Evolutionary conservation across 2,113 vertebrate genomes (phyloP), one percentile per base, ranked within the genome.

Genomic region (Seriola dumerili): DNA sequence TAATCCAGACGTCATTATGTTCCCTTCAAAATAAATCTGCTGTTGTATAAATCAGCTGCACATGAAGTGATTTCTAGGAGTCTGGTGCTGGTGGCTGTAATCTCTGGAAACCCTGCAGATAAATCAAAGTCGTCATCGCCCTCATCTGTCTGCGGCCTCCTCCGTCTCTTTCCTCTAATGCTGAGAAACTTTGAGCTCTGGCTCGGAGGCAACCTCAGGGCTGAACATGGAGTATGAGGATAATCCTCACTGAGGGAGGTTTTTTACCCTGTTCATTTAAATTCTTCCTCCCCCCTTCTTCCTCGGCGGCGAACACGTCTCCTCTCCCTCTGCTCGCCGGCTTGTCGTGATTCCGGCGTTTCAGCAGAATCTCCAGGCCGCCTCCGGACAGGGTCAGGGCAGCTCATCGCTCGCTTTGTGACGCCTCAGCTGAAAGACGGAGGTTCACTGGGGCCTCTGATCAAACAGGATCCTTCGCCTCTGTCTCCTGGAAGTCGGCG

Each of bases 331-430:
- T 29, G 32, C 14, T 36, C 34, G 16, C 23, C 19, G 36, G 29
- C 59, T 64, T 76, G 65, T 76, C 32, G 23, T 23, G 40, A 76
- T 70, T 86, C 29, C 4, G 69, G 40, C 55, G 50, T 67, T 83
- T 88, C 84, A 88, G 88, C 82, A 88, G 46, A 90, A 83, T 79
- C 63, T 83, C 75, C n/a, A 4, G 2, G 84, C 48, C 66, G 65
- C 42, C 74, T 40, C 65, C 48, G n/a, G 84, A 88, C 80, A 64
- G 77, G 90, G 82, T 89, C 86, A 78, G 78, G 84, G 34, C 77
- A 55, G 10, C 61, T 65, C 59, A 10, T 71, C 63, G 19, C 44
- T 70, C 23, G 7, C 3, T 25, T 71, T 81, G 14, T 69, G 63
- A 66, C 71, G 83, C 42, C 50, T 86, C 69, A 84, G 81, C 72